Evolutionary conservation across 2,797 vertebrate genomes (phyloP).

Genomic region (Sebastes nivosus): DNA sequence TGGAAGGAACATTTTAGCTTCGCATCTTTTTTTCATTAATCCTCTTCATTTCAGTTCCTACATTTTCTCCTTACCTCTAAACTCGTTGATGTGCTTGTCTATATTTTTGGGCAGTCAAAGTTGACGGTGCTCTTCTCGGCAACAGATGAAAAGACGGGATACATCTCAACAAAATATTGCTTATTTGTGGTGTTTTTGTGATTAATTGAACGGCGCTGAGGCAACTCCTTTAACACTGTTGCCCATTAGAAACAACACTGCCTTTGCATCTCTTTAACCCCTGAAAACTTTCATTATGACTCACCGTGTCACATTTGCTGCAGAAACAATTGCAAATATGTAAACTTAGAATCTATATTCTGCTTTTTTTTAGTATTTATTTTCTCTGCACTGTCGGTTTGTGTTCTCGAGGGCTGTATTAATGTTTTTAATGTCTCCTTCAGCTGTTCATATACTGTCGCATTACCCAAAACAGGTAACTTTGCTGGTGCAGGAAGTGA

Average conservation of each 20-base stretch:
- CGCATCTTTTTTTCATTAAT: background rate
- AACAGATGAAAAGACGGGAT: background rate
- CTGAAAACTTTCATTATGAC: constrained; percentile 19
- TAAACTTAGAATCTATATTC: constrained; percentile 43
- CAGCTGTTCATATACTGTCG: constrained; percentile 17
- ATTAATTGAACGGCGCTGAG: constrained; percentile 12
- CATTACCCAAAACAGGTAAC: background rate
- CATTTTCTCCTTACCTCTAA: background rate
- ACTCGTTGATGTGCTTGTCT: constrained; percentile 7
- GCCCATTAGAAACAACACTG: constrained; percentile 9
- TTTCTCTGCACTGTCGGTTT: constrained; percentile 55
- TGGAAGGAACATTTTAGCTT: constrained; percentile 48
- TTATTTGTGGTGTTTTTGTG: constrained; percentile 18
- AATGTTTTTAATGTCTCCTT: constrained; percentile 38
- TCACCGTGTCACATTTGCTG: constrained; percentile 32
- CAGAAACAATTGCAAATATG: constrained; percentile 20
- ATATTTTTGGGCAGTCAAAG: background rate
- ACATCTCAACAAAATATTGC: background rate
- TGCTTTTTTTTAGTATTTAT: constrained; percentile 66
- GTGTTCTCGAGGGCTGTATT: constrained; percentile 28
- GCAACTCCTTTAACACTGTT: background rate
- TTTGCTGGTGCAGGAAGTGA: background rate
- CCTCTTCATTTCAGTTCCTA: constrained; percentile 8
- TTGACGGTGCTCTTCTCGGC: background rate
- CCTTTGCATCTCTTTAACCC: background rate